Evolutionary conservation across 1,140 invertebrate species (phyloP).

Genomic region (Chionoecetes opilio): DNA sequence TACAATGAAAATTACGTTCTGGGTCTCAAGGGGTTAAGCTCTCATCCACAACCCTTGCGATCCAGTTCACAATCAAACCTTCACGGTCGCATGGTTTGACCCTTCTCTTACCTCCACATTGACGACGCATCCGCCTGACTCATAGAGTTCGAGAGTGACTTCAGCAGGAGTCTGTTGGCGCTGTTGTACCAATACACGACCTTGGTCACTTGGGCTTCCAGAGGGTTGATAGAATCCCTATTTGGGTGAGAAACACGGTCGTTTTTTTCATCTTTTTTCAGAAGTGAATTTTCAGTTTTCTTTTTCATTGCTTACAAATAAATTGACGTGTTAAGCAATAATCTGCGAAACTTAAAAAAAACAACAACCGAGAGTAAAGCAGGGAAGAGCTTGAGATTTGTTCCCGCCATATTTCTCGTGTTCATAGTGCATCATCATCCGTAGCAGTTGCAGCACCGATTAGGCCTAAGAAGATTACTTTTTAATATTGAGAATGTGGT

Average conservation of each 20-base stretch:
- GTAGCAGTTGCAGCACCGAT: background rate
- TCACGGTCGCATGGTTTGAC: too few species aligned
- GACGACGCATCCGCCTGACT: conserved; percentile 58
- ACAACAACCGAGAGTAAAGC: too few species aligned
- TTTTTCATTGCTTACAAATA: too few species aligned
- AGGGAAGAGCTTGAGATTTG: too few species aligned
- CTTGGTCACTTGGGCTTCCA: conserved; percentile 67
- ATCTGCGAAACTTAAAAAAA: too few species aligned
- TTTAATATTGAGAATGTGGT: background rate
- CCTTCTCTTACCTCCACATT: conserved; percentile 62
- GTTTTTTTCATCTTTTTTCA: too few species aligned
- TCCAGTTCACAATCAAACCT: too few species aligned
- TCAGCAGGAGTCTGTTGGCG: conserved; percentile 57
- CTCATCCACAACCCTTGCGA: too few species aligned
- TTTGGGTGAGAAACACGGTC: background rate
- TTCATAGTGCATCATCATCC: background rate
- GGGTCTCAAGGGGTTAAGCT: too few species aligned
- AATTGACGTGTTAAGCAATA: too few species aligned
- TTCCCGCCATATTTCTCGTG: background rate
- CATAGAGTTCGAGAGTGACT: conserved; percentile 43
- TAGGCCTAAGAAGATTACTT: background rate
- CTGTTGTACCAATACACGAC: conserved; percentile 71
- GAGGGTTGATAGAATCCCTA: conserved; percentile 72
- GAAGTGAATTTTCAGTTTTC: too few species aligned
- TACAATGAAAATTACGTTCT: too few species aligned